Conservation (phyloP, 2,113 vertebrate genomes). For the Coracopsis vasa region DNA sequence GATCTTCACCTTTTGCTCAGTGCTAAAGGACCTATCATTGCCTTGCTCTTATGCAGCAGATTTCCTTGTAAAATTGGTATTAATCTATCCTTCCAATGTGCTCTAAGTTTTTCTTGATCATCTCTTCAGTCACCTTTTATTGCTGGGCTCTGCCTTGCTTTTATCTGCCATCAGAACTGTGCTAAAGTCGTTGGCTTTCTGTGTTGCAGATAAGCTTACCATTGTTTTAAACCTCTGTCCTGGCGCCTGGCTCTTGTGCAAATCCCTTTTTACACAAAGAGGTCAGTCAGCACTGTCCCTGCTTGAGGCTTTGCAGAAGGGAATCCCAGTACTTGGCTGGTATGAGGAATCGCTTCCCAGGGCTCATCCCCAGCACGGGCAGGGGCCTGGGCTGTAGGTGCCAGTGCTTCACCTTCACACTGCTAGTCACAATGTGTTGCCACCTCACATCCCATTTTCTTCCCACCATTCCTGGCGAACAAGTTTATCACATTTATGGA, state of each 20-base stretch:
- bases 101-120: not conserved
- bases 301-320: not conserved
- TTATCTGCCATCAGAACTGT: not conserved
- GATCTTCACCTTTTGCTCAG: not conserved
- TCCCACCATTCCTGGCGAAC: not conserved
- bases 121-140: not conserved
- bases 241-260: not conserved
- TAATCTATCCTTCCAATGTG: not conserved
- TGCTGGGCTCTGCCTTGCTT: not conserved
- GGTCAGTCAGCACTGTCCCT: not conserved
- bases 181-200: not conserved
- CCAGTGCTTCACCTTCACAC: not conserved
- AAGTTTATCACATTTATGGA: not conserved
- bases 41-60: not conserved
- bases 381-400: not conserved
- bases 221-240: not conserved
- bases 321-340: not conserved
- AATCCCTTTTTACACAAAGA: not conserved
- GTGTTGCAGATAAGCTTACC: fast-evolving
- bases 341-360: not conserved
- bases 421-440: not conserved
- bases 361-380: not conserved
- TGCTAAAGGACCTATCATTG: not conserved
- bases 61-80: not conserved
- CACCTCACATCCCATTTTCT: not conserved